Conservation (phyloP, 2,888 invertebrate genomes). For the Troides oblongomaculatus region DNA sequence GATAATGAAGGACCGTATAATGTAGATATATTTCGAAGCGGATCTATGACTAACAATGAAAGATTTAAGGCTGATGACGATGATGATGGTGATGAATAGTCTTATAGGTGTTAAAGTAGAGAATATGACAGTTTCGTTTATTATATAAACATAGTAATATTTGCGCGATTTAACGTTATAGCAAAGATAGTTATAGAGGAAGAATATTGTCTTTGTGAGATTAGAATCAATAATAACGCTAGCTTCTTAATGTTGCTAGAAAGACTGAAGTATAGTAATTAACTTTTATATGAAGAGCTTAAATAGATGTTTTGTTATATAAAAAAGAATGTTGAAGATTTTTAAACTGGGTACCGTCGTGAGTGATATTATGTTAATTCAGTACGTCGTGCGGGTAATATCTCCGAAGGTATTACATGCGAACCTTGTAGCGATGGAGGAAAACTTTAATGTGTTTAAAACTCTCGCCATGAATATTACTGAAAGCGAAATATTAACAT, state of each 20-base stretch:
- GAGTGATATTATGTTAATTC: constrained; percentile 24
- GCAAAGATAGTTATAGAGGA: neutral
- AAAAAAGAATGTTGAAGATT: neutral
- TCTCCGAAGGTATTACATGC: constrained; percentile 21
- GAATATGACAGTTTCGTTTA: too few relatives aligned
- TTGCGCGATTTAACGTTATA: neutral
- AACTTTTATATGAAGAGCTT: neutral
- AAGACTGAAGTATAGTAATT: neutral
- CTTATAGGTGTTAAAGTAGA: too few relatives aligned
- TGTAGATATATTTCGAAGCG: neutral
- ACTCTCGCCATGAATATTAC: constrained; percentile 27
- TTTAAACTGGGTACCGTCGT: constrained; percentile 9
- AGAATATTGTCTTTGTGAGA: neutral
- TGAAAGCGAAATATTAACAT: constrained; percentile 23
- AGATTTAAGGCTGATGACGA: too few relatives aligned
- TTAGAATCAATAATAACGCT: neutral
- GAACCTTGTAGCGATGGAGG: constrained; percentile 25
- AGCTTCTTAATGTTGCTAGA: neutral
- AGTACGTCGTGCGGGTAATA: constrained; percentile 14
- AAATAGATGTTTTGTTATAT: neutral
- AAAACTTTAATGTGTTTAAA: constrained; percentile 26
- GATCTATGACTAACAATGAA: too few relatives aligned
- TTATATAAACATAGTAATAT: neutral
- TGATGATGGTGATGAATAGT: neutral
- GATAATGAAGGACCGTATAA: neutral